phyloP scores from a whole-genome alignment of 1,140 invertebrate genomes.

The Drosophila takahashii region DNA sequence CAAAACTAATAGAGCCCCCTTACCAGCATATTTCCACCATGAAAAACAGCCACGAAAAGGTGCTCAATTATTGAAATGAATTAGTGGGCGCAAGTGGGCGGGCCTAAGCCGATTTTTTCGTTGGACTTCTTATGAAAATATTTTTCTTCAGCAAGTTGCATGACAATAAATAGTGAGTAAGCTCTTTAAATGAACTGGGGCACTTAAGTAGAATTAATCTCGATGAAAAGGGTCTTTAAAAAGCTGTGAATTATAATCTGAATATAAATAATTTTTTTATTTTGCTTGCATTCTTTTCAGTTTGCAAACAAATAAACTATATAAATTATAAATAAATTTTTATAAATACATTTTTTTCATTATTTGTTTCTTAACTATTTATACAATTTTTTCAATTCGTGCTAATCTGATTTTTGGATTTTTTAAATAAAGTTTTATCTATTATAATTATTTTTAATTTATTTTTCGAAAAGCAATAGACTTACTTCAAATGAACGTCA shows the following conservation, averaged over 20 bases:
- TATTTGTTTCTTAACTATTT: too few species aligned
- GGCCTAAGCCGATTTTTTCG: constrained; percentile 24
- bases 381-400: too few species aligned
- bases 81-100: constrained; percentile 26
- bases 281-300: too few species aligned
- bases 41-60: constrained; percentile 33
- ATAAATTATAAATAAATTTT: too few species aligned
- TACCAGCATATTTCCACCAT: background rate
- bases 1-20: constrained; percentile 46
- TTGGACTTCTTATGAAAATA: constrained; percentile 3
- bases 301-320: too few species aligned
- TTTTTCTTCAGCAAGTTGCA: constrained; percentile 1
- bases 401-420: too few species aligned
- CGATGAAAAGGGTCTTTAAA: background rate
- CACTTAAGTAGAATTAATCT: background rate
- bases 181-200: background rate
- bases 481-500: background rate
- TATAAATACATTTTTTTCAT: too few species aligned
- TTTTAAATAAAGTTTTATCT: too few species aligned
- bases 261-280: too few species aligned
- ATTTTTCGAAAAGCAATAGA: too few species aligned
- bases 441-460: too few species aligned
- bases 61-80: constrained; percentile 61
- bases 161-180: constrained; percentile 1
- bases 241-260: background rate